Conservation (phyloP, 1,140 invertebrate genomes). For the Aricia agestis region DNA sequence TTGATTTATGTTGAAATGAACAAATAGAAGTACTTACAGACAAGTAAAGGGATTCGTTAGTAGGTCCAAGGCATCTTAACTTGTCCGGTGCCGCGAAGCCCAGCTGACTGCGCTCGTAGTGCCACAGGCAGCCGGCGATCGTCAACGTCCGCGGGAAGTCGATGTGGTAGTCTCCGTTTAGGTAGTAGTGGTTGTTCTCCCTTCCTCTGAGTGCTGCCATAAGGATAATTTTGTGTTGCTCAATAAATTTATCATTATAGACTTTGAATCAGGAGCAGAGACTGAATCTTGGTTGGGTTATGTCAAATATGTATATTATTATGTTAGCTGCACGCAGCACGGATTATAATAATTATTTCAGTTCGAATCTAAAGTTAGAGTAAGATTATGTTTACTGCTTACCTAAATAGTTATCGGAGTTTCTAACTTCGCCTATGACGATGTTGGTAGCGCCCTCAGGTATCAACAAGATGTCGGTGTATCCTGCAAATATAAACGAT, state of each 20-base stretch:
- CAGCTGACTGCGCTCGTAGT: slow-evolving; percentile 89
- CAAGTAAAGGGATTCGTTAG: slow-evolving; percentile 89
- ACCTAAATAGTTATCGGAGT: slow-evolving; percentile 97
- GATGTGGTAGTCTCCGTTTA: slow-evolving; percentile 96
- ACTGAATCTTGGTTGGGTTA: not conserved
- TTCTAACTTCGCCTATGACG: slow-evolving; percentile 84
- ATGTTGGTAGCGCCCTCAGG: slow-evolving; percentile 97
- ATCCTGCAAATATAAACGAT: slow-evolving; percentile 79
- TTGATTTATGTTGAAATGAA: not conserved
- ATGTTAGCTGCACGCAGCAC: too few species aligned
- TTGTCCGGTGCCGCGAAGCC: slow-evolving; percentile 89
- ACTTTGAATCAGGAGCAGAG: not conserved
- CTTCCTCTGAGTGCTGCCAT: slow-evolving; percentile 87
- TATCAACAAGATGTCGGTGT: slow-evolving; percentile 95
- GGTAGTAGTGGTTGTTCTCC: slow-evolving; percentile 85
- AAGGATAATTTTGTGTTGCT: not conserved
- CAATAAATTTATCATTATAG: not conserved
- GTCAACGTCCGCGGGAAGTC: slow-evolving; percentile 88
- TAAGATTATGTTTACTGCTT: too few species aligned
- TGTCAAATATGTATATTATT: too few species aligned
- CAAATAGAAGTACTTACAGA: slow-evolving; percentile 78
- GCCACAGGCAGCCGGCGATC: slow-evolving; percentile 90
- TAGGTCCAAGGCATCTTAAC: slow-evolving; percentile 89
- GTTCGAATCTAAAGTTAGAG: too few species aligned
- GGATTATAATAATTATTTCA: too few species aligned